phyloP scores from a whole-genome alignment of 2,888 invertebrate genomes.

The Aromia moschata region DNA sequence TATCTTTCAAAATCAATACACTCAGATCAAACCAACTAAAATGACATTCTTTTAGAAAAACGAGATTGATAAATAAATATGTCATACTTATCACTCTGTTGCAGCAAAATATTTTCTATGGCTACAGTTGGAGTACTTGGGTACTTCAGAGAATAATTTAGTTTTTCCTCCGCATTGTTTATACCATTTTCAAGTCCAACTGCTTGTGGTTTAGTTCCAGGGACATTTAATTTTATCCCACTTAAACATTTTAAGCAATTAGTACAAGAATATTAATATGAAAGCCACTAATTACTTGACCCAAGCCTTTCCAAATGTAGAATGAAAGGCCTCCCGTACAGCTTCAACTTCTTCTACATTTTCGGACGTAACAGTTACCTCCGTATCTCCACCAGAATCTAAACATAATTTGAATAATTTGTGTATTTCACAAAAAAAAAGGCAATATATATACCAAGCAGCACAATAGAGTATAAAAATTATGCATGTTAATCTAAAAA shows the following conservation, averaged over 20 bases:
- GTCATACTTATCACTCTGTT: slow-evolving; percentile 68
- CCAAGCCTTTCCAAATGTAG: slow-evolving; percentile 81
- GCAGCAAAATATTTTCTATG: slow-evolving; percentile 79
- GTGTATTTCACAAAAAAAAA: too few relatives aligned
- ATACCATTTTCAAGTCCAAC: slow-evolving; percentile 81
- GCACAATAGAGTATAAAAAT: too few relatives aligned
- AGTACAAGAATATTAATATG: slow-evolving; percentile 1
- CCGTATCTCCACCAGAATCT: slow-evolving; percentile 82
- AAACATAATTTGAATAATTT: too few relatives aligned
- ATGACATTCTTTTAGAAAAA: too few relatives aligned
- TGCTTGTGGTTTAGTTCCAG: slow-evolving; percentile 76
- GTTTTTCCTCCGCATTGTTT: slow-evolving; percentile 78
- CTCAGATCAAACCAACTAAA: slow-evolving; percentile 81
- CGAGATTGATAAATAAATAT: background rate
- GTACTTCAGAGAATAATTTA: slow-evolving; percentile 69
- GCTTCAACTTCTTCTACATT: slow-evolving; percentile 81
- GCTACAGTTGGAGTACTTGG: slow-evolving; percentile 76
- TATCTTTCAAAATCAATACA: slow-evolving; percentile 76
- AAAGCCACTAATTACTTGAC: slow-evolving; percentile 69
- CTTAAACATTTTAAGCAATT: slow-evolving; percentile 59
- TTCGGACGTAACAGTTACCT: slow-evolving; percentile 79
- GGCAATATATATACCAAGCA: too few relatives aligned
- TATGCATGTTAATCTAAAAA: too few relatives aligned
- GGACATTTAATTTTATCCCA: slow-evolving; percentile 70
- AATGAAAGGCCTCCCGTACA: slow-evolving; percentile 82